Evolutionary conservation across 2,113 vertebrate species (phyloP).

Genomic region (Dinomys branickii): DNA sequence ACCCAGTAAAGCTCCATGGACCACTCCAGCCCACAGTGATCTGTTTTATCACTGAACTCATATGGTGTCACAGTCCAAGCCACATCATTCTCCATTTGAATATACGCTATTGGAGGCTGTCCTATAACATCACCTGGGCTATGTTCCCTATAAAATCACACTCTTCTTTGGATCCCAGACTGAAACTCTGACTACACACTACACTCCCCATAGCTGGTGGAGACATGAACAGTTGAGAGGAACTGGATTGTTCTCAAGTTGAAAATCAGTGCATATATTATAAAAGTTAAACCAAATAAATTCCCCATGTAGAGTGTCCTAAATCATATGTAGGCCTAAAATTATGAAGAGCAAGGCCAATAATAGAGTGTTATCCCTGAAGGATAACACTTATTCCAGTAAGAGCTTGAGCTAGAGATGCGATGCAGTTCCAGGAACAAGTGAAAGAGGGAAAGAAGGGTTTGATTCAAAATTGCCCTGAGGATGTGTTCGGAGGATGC

Average conservation of each 20-base stretch:
- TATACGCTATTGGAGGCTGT: not conserved
- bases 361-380: not conserved
- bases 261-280: not conserved
- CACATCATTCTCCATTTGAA: not conserved
- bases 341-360: not conserved
- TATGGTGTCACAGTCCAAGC: no score
- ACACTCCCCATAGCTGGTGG: not conserved
- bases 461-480: constrained; percentile 5
- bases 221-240: not conserved
- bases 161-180: not conserved
- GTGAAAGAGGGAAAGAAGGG: not conserved
- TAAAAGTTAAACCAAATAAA: not conserved
- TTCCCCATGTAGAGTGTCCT: not conserved
- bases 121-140: not conserved
- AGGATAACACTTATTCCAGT: not conserved
- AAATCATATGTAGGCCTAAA: not conserved
- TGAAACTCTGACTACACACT: not conserved
- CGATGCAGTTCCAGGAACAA: not conserved
- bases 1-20: not conserved
- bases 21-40: not conserved
- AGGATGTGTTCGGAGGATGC: not conserved
- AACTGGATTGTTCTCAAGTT: not conserved
- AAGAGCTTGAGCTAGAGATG: not conserved
- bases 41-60: not conserved
- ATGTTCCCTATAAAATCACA: not conserved